Conservation (phyloP, 2,113 vertebrate genomes). For the Crotalus tigris region DNA sequence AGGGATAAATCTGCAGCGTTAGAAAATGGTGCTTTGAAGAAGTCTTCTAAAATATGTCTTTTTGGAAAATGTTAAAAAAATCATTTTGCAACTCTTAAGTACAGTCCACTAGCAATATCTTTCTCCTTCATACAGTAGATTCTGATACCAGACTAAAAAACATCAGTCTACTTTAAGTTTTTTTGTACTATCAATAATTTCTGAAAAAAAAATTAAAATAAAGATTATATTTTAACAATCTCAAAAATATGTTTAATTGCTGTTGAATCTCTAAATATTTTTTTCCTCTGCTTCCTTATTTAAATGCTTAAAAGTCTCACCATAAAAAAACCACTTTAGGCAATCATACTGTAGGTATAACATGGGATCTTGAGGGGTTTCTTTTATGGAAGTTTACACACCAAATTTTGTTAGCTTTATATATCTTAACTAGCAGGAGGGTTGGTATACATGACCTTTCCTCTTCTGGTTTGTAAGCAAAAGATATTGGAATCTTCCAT, state of each 20-base stretch:
- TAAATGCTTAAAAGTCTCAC: constrained; percentile 7
- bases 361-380: neutral
- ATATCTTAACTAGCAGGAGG: neutral
- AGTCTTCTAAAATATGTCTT: constrained; percentile 44
- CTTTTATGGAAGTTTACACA: constrained; percentile 1
- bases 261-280: neutral
- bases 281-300: neutral
- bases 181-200: constrained; percentile 1
- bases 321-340: neutral
- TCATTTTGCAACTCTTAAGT: constrained; percentile 43
- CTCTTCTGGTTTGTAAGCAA: neutral
- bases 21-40: constrained; percentile 59
- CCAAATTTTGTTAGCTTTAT: neutral
- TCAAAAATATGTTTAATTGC: neutral
- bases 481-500: no score
- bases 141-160: neutral
- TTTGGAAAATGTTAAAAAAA: constrained; percentile 51
- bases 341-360: neutral
- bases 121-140: constrained; percentile 10
- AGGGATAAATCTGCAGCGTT: constrained; percentile 53
- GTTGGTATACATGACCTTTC: neutral
- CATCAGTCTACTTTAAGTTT: neutral
- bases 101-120: constrained; percentile 39
- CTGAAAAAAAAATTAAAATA: neutral
- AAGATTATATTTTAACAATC: neutral